Evolutionary conservation across 1,140 invertebrate species (phyloP).

Genomic region (Temnothorax curvispinosus): DNA sequence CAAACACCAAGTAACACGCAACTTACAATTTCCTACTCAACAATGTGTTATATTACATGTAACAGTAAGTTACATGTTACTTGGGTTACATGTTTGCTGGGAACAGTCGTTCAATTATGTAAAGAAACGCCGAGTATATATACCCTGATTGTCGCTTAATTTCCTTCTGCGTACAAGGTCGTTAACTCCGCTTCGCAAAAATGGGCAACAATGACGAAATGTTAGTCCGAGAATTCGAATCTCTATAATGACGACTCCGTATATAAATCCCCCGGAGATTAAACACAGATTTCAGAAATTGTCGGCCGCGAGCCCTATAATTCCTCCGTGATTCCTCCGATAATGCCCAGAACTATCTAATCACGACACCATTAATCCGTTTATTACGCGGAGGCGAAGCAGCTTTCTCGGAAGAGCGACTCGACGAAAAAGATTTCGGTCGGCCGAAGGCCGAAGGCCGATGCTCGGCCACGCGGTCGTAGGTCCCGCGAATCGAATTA

Average conservation of each 20-base stretch:
- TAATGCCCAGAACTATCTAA: conserved; percentile 17
- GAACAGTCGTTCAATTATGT: no score
- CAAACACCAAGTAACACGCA: no score
- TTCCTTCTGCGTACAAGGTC: not conserved
- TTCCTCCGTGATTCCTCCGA: conserved; percentile 10
- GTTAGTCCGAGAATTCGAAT: not conserved
- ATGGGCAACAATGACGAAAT: not conserved
- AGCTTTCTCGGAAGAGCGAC: conserved; percentile 9
- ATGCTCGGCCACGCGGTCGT: conserved; percentile 44
- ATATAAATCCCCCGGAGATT: not conserved
- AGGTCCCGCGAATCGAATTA: conserved; percentile 69
- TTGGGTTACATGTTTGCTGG: no score
- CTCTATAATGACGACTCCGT: not conserved
- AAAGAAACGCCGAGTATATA: not conserved
- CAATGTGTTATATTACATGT: no score
- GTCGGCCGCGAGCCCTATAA: not conserved
- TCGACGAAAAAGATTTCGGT: conserved; percentile 9
- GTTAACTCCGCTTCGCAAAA: not conserved
- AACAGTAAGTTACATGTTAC: no score
- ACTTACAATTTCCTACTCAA: no score
- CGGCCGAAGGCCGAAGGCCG: conserved; percentile 19
- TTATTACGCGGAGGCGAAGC: conserved; percentile 11
- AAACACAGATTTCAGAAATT: conserved; percentile 14
- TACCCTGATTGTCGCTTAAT: not conserved
- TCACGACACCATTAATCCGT: conserved; percentile 23